phyloP scores from a whole-genome alignment of 2,113 vertebrate genomes.

The Amphilophus citrinellus region DNA sequence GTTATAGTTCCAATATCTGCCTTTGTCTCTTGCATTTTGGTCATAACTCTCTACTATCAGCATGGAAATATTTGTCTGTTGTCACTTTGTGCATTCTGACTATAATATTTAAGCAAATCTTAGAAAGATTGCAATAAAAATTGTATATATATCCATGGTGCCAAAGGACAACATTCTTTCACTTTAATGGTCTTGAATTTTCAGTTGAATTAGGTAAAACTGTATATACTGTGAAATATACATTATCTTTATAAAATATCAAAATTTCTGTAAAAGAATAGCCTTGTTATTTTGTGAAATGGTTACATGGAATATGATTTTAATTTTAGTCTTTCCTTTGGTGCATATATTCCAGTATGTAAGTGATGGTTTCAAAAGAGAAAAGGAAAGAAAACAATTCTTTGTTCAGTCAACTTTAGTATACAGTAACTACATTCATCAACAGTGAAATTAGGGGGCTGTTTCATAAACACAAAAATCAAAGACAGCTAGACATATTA shows the following conservation, averaged over 20 bases:
- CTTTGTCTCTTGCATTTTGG: background rate
- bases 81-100: background rate
- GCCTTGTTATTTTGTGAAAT: too few relatives aligned
- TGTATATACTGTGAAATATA: background rate
- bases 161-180: background rate
- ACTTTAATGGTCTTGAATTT: background rate
- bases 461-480: background rate
- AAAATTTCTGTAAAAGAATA: background rate
- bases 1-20: background rate
- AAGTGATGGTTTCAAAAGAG: background rate
- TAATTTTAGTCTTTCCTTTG: background rate
- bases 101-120: background rate
- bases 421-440: background rate
- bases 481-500: background rate
- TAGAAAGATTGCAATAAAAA: background rate
- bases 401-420: background rate
- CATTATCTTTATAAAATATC: background rate
- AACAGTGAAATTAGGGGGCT: background rate
- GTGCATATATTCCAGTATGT: background rate
- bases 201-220: background rate
- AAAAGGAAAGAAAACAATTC: background rate
- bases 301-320: background rate
- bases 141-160: background rate
- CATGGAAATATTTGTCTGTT: background rate
- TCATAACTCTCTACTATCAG: background rate